Evolutionary conservation across 2,888 invertebrate species (phyloP).

Genomic region (Meandrusa payeni): DNA sequence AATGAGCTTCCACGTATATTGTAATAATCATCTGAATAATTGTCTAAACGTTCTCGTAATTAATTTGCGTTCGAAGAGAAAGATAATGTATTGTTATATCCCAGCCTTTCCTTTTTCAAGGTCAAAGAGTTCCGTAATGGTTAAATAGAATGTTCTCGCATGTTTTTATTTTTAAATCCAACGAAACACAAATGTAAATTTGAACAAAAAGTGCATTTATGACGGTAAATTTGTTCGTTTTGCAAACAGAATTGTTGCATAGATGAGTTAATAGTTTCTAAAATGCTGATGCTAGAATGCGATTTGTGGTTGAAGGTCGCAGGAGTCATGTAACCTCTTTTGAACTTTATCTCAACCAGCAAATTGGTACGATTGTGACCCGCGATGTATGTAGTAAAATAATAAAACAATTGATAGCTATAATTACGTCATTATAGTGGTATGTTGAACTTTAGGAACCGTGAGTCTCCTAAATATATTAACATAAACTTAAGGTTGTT

Average conservation of each 20-base stretch:
- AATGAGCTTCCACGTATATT: too few relatives aligned
- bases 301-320: slow-evolving; percentile 10
- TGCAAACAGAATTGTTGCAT: too few relatives aligned
- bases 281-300: background rate
- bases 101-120: slow-evolving; percentile 12
- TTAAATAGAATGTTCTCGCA: too few relatives aligned
- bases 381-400: slow-evolving; percentile 1
- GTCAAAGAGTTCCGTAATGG: slow-evolving; percentile 13
- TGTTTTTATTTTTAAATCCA: slow-evolving; percentile 6
- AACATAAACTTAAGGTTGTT: too few relatives aligned
- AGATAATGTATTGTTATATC: background rate
- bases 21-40: too few relatives aligned
- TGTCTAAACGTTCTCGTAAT: too few relatives aligned
- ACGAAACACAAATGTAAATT: too few relatives aligned
- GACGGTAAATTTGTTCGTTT: too few relatives aligned
- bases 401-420: slow-evolving; percentile 13
- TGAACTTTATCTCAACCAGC: slow-evolving; percentile 10
- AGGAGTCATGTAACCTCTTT: background rate
- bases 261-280: too few relatives aligned
- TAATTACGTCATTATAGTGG: slow-evolving; percentile 12
- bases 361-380: slow-evolving; percentile 2
- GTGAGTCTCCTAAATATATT: too few relatives aligned
- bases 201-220: too few relatives aligned
- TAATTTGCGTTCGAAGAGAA: too few relatives aligned
- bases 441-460: slow-evolving; percentile 19